phyloP scores from a whole-genome alignment of 2,113 vertebrate species.

The Vanacampus margaritifer region DNA sequence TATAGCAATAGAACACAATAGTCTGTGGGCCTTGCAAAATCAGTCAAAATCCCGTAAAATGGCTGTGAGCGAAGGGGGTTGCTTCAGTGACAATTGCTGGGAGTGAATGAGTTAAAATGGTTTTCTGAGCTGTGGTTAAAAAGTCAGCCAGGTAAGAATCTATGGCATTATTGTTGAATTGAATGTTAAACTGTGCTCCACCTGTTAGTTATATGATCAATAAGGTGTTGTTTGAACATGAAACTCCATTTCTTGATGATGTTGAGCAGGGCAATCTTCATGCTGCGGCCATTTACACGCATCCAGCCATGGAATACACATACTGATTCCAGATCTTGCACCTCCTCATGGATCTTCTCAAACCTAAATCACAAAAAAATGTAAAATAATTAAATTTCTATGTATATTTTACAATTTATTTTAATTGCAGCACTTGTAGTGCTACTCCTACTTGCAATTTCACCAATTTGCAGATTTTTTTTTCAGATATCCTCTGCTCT shows the following conservation, averaged over 20 bases:
- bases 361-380: constrained; percentile 56
- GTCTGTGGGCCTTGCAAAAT: too few relatives aligned
- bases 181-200: constrained; percentile 27
- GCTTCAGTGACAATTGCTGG: too few relatives aligned
- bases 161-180: not conserved
- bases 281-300: constrained; percentile 76
- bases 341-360: constrained; percentile 82
- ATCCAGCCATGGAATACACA: constrained; percentile 82
- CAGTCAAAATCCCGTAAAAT: too few relatives aligned
- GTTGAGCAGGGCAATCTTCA: constrained; percentile 83
- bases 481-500: too few relatives aligned
- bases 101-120: too few relatives aligned
- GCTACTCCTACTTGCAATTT: too few relatives aligned
- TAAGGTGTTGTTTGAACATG: constrained; percentile 91
- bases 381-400: not conserved
- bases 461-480: too few relatives aligned
- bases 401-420: too few relatives aligned
- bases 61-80: too few relatives aligned
- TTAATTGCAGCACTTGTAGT: not conserved
- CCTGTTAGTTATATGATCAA: constrained; percentile 86
- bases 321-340: constrained; percentile 70
- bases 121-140: too few relatives aligned
- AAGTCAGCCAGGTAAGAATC: not conserved
- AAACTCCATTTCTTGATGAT: constrained; percentile 88
- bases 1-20: too few relatives aligned